phyloP scores from a whole-genome alignment of 37 sponge, comb jelly and placozoan genomes.

The Oscarella lobularis region DNA sequence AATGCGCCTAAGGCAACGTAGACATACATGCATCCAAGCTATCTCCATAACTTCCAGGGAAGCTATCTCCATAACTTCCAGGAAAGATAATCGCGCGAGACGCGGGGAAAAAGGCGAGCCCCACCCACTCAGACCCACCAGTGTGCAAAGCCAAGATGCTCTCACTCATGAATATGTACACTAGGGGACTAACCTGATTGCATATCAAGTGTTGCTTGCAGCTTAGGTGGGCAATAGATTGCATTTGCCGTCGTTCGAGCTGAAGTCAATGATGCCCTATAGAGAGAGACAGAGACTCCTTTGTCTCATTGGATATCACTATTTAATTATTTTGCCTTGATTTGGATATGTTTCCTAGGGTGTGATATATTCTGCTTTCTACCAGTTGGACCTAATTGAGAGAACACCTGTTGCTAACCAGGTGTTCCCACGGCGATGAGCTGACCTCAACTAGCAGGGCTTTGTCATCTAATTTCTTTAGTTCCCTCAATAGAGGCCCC shows the following conservation, averaged over 20 bases:
- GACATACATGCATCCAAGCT: too few relatives aligned
- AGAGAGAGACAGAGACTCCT: too few relatives aligned
- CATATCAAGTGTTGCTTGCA: slow-evolving; percentile 69
- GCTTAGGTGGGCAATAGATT: slow-evolving; percentile 94
- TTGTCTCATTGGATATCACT: too few relatives aligned
- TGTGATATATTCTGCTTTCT: slow-evolving; percentile 88
- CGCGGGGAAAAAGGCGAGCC: neutral
- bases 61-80: too few relatives aligned
- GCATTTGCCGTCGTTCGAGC: slow-evolving; percentile 97
- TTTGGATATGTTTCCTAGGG: slow-evolving; percentile 71
- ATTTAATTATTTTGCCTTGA: too few relatives aligned
- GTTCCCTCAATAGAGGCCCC: slow-evolving; percentile 55
- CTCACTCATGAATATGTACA: slow-evolving; percentile 16
- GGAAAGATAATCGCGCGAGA: too few relatives aligned
- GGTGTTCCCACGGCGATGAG: neutral
- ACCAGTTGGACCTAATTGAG: slow-evolving; percentile 68
- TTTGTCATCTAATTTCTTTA: slow-evolving; percentile 98
- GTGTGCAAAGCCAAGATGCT: too few relatives aligned
- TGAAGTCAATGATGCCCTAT: slow-evolving; percentile 91
- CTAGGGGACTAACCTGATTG: slow-evolving; percentile 61
- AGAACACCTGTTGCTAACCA: neutral
- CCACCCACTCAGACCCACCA: neutral
- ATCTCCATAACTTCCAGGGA: too few relatives aligned
- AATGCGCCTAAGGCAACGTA: too few relatives aligned
- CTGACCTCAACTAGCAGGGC: slow-evolving; percentile 77